These are phyloP conservation scores for Temnothorax rugatulus DNA, from an alignment of 2,888 invertebrate genomes.

Conservation along the genomic window DNA sequence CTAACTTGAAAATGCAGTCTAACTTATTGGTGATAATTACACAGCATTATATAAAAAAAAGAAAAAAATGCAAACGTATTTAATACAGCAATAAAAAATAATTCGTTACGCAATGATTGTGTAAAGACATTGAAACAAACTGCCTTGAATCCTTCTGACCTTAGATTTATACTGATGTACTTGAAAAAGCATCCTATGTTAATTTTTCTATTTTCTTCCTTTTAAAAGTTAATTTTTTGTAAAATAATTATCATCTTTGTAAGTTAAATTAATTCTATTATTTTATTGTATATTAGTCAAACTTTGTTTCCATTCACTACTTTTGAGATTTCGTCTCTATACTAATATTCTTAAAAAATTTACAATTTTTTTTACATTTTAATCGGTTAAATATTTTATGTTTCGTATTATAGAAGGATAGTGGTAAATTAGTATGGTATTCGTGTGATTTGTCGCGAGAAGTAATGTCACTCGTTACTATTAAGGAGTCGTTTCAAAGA, in stretches of 20 bases:
- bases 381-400: slow-evolving; percentile 3
- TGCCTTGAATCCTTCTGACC: too few relatives aligned
- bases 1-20: slow-evolving; percentile 32
- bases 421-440: background rate
- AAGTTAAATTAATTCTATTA: background rate
- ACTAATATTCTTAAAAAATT: background rate
- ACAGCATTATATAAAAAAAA: background rate
- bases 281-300: background rate
- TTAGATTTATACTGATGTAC: background rate
- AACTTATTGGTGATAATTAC: slow-evolving; percentile 24
- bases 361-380: background rate
- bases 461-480: slow-evolving; percentile 67
- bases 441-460: slow-evolving; percentile 48
- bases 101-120: background rate
- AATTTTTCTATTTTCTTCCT: background rate
- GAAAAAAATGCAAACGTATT: background rate
- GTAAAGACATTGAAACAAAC: background rate
- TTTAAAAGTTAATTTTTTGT: background rate
- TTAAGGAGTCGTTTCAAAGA: slow-evolving; percentile 64
- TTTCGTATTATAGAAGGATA: background rate
- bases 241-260: background rate
- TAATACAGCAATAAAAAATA: background rate
- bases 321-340: slow-evolving; percentile 7
- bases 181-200: background rate
- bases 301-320: background rate